Base-by-base conservation (phyloP, 2,888 invertebrate genomes). In the Cantharis flavilabris region DNA sequence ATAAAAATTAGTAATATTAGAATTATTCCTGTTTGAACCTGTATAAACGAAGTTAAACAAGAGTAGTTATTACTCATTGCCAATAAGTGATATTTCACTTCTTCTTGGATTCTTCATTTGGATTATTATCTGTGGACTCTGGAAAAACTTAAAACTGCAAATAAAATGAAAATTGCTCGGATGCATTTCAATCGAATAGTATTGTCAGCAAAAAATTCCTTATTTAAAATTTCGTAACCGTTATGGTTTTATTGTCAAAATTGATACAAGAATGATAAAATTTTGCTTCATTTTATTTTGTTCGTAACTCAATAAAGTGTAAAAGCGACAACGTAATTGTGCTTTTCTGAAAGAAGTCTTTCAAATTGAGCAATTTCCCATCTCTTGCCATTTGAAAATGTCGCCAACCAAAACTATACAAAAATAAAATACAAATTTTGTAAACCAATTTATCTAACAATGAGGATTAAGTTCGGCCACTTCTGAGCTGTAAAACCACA, bases 401-500 rank as follows among this genome's bases (percentile, higher is more conserved):
- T 33, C 13, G 13, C 33, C 5, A 33, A 33, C 49, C n/a, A n/a
- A 49, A 49, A 49, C 49, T 49, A 49, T 30, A 30, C 49, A 49
- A 49, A 49, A 49, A 49, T 49, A n/a, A 49, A 49, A 49, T 49
- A 49, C n/a, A 49, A 49, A 49, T 49, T 49, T n/a, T 49, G n/a
- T 49, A 49, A 49, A 49, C 49, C 49, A n/a, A 49, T 49, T 49
- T 49, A 49, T n/a, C 49, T 49, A 49, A 49, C 49, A 49, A 49
- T 49, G n/a, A 49, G 49, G 49, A 49, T 49, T 49, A 49, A 49
- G 49, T n/a, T 49, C n/a, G 7, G 13, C 49, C 49, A 49, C 49
- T 49, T 49, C n/a, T 49, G 49, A 49, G 49, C 49, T 49, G n/a
- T 65, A 65, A 72, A 70, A 64, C 64, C 67, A 72, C 67, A 72